A percentile compares a stretch with the other conserved stretches of the same genome.
These are phyloP conservation scores for Drosophila sp. DNA, from an alignment of 1,140 invertebrate genomes.

Conservation along the genomic window DNA sequence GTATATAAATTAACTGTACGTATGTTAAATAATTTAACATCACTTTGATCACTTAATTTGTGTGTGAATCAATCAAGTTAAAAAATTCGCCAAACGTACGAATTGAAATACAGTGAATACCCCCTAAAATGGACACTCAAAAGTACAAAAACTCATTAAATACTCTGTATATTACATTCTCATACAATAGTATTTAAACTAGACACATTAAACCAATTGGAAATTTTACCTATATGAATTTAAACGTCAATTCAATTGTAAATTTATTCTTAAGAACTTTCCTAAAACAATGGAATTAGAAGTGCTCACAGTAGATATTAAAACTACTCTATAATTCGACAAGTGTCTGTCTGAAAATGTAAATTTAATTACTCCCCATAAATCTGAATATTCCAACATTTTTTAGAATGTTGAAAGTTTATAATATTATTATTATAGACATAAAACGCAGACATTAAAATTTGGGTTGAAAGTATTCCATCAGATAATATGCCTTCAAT, in stretches of 20 bases:
- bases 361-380: neutral
- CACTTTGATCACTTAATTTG: constrained; percentile 24
- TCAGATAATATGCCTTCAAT: neutral
- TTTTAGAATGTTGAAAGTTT: neutral
- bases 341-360: neutral
- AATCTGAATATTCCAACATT: neutral
- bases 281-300: too few species aligned
- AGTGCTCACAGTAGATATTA: too few species aligned
- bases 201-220: too few species aligned
- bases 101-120: neutral
- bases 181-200: too few species aligned
- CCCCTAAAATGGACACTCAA: neutral
- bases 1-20: constrained; percentile 27
- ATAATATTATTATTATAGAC: neutral
- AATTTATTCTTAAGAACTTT: too few species aligned
- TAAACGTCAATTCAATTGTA: too few species aligned
- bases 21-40: too few species aligned
- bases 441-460: constrained; percentile 24
- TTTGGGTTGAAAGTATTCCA: constrained; percentile 4
- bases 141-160: too few species aligned
- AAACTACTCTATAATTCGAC: too few species aligned
- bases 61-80: neutral
- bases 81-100: too few species aligned
- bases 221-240: neutral
- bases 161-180: too few species aligned